phyloP scores from a whole-genome alignment of 2,797 vertebrate genomes.

The Artibeus lituratus region DNA sequence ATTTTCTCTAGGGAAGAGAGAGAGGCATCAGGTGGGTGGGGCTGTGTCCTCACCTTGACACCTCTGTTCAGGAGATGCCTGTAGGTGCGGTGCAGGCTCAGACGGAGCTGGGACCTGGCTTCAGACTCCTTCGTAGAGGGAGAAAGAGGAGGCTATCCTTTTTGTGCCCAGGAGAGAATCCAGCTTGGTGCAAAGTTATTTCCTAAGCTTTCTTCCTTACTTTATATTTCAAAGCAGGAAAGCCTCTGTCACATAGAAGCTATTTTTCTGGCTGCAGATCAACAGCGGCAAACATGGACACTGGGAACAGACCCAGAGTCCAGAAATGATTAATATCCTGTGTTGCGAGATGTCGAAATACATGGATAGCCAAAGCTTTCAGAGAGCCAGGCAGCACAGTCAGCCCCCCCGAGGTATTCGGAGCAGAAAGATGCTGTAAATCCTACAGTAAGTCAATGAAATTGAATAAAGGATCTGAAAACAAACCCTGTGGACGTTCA shows the following conservation, averaged over 20 bases:
- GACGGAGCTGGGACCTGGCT: not conserved
- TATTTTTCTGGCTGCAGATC: slow-evolving; percentile 50
- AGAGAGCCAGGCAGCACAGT: not conserved
- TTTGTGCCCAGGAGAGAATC: not conserved
- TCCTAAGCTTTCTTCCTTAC: not conserved
- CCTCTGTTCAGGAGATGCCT: not conserved
- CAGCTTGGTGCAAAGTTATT: not conserved
- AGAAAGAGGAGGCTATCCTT: not conserved
- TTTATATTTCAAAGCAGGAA: slow-evolving; percentile 36
- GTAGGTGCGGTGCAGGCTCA: not conserved
- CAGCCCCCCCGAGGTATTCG: not conserved
- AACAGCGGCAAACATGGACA: slow-evolving; percentile 42
- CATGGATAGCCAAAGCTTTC: not conserved
- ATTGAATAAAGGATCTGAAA: not conserved
- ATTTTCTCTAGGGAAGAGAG: not conserved
- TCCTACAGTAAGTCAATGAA: not conserved
- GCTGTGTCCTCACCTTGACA: not conserved
- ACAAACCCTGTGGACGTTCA: not conserved
- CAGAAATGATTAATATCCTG: slow-evolving; percentile 60
- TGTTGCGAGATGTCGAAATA: slow-evolving; percentile 26
- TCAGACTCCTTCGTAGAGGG: not conserved
- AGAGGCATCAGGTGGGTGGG: not conserved
- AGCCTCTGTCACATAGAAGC: slow-evolving; percentile 48
- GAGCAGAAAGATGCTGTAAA: not conserved
- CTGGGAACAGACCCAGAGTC: slow-evolving; percentile 53